These are phyloP conservation scores for Liolophura sinensis DNA, from an alignment of 1,140 invertebrate genomes.

Conservation along the genomic window DNA sequence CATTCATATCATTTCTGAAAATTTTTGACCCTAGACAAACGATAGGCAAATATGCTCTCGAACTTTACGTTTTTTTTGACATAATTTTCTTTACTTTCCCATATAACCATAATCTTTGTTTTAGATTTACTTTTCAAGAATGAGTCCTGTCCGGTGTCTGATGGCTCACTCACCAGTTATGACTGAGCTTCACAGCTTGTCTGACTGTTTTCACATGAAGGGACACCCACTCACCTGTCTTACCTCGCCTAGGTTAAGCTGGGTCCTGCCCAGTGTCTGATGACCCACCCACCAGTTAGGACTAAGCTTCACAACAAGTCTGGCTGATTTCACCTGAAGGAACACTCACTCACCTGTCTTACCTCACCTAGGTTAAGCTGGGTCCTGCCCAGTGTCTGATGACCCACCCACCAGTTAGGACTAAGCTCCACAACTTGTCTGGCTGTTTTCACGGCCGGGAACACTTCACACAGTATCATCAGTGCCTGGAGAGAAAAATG, in stretches of 20 bases:
- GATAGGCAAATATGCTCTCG: no score
- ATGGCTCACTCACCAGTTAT: neutral
- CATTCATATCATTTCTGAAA: no score
- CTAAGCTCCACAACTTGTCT: slow-evolving; percentile 44
- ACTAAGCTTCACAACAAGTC: slow-evolving; percentile 1
- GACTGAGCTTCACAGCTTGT: neutral
- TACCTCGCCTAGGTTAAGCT: no score
- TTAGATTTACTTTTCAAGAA: no score
- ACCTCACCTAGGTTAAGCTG: slow-evolving; percentile 59
- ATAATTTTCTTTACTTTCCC: no score
- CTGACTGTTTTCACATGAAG: neutral
- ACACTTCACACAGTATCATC: slow-evolving; percentile 42
- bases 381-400: slow-evolving; percentile 59
- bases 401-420: slow-evolving; percentile 58
- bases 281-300: neutral
- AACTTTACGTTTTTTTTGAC: no score
- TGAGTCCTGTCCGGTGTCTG: neutral
- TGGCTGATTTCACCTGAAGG: neutral
- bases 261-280: neutral
- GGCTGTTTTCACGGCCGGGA: slow-evolving; percentile 48
- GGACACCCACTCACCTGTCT: neutral
- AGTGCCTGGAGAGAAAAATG: slow-evolving; percentile 34
- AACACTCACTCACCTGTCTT: slow-evolving; percentile 38
- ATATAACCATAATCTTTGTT: no score
- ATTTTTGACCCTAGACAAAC: no score